Conservation (phyloP, 1,140 invertebrate species). For the Pomacea maculata region DNA sequence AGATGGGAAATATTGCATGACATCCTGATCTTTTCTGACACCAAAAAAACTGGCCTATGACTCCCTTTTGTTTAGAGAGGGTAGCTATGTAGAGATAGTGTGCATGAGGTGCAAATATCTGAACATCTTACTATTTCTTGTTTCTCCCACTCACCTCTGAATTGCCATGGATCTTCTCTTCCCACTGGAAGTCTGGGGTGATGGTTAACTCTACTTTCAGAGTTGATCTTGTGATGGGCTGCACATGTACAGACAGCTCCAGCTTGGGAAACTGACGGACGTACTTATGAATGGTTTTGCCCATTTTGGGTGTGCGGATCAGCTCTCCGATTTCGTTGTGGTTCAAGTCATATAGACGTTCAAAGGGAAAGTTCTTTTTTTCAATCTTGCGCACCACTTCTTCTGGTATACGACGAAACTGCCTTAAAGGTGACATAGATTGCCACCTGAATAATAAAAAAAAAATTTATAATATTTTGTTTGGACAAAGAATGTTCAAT, state of each 20-base stretch:
- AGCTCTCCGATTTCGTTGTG: constrained; percentile 98
- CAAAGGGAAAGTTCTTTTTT: constrained; percentile 81
- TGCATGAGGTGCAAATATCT: neutral
- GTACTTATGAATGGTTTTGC: constrained; percentile 97
- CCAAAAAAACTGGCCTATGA: neutral
- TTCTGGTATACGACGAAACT: constrained; percentile 98
- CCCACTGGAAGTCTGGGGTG: constrained; percentile 99
- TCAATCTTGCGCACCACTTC: constrained; percentile 98
- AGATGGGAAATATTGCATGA: neutral
- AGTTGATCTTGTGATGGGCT: constrained; percentile 96
- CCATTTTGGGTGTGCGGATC: constrained; percentile 93
- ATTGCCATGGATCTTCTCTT: constrained; percentile 91
- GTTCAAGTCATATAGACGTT: constrained; percentile 91
- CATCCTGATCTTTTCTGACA: neutral
- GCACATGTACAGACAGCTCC: constrained; percentile 93
- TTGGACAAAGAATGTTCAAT: neutral
- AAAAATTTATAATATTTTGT: constrained; percentile 3
- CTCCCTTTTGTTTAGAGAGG: no score
- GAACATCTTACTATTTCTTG: no score
- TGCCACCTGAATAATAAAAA: constrained; percentile 78
- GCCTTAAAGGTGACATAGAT: constrained; percentile 97
- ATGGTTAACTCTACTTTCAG: constrained; percentile 95
- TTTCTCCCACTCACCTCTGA: constrained; percentile 74
- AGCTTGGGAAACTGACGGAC: constrained; percentile 97
- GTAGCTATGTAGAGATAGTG: no score